Evolutionary conservation across 2,888 invertebrate genomes (phyloP).

Genomic region (Clivina fossor): DNA sequence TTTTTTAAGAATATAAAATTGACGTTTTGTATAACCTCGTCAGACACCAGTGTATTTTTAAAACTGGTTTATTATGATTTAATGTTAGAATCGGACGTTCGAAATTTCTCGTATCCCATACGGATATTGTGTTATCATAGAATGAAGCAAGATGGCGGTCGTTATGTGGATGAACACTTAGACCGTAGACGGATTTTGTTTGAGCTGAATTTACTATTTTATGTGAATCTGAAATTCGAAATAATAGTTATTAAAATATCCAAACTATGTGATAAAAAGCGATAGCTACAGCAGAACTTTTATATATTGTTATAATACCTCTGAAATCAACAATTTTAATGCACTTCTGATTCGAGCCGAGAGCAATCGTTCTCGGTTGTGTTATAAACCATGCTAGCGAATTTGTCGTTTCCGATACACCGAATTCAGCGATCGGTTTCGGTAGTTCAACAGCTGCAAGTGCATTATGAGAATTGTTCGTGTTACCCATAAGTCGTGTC

Average conservation of each 20-base stretch:
- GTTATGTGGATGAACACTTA: slow-evolving; percentile 75
- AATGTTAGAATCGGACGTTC: slow-evolving; percentile 80
- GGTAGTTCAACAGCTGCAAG: slow-evolving; percentile 56
- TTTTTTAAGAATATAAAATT: background rate
- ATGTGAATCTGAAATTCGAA: slow-evolving; percentile 62
- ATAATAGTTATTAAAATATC: background rate
- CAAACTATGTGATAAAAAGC: slow-evolving; percentile 35
- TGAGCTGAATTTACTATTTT: slow-evolving; percentile 68
- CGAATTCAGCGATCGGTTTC: slow-evolving; percentile 73
- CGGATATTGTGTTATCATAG: slow-evolving; percentile 74
- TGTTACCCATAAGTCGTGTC: slow-evolving; percentile 45
- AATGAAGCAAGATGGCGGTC: slow-evolving; percentile 83
- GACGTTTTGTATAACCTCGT: slow-evolving; percentile 61
- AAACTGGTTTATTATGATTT: slow-evolving; percentile 67
- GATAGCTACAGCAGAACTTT: too few species aligned
- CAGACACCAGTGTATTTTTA: slow-evolving; percentile 85
- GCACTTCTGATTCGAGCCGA: slow-evolving; percentile 88
- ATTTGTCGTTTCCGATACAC: slow-evolving; percentile 80
- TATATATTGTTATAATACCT: slow-evolving; percentile 67
- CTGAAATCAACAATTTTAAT: slow-evolving; percentile 87
- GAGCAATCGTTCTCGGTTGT: slow-evolving; percentile 73
- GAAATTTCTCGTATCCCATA: slow-evolving; percentile 88
- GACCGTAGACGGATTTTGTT: slow-evolving; percentile 83
- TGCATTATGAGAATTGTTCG: slow-evolving; percentile 47
- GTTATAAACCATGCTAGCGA: slow-evolving; percentile 82